A percentile compares a stretch with the other conserved stretches of the same genome.
Conservation (phyloP, 2,113 vertebrate species). For the Paradisaea rubra region DNA sequence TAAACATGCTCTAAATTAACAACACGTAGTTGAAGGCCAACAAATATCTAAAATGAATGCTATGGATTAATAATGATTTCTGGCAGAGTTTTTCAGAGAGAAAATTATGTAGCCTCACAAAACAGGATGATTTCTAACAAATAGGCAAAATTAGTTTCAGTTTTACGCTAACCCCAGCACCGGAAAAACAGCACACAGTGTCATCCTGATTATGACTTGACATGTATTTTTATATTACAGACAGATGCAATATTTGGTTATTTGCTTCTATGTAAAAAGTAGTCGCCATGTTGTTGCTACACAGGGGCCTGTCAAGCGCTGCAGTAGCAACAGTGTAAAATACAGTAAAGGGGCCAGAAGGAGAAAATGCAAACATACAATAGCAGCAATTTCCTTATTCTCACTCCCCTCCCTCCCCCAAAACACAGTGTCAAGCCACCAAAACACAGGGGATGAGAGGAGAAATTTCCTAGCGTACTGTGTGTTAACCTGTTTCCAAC, state of each 20-base stretch:
- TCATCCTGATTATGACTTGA: background rate
- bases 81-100: background rate
- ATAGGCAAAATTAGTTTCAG: slow-evolving; percentile 25
- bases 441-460: background rate
- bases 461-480: background rate
- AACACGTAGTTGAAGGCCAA: background rate
- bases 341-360: slow-evolving; percentile 57
- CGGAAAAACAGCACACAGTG: slow-evolving; percentile 18
- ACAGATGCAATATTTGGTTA: slow-evolving; percentile 66
- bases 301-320: slow-evolving; percentile 83
- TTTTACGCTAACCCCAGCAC: slow-evolving; percentile 12
- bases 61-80: background rate
- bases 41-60: background rate
- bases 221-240: background rate
- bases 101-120: slow-evolving; percentile 14
- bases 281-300: slow-evolving; percentile 81
- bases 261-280: slow-evolving; percentile 71
- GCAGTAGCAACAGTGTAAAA: slow-evolving; percentile 78
- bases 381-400: slow-evolving; percentile 42
- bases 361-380: slow-evolving; percentile 52
- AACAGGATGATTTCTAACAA: slow-evolving; percentile 10
- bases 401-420: background rate
- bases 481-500: background rate
- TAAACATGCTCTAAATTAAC: background rate
- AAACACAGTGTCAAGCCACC: background rate